These are phyloP conservation scores for Noturus placidus DNA, from an alignment of 2,113 vertebrate species.

Conservation along the genomic window DNA sequence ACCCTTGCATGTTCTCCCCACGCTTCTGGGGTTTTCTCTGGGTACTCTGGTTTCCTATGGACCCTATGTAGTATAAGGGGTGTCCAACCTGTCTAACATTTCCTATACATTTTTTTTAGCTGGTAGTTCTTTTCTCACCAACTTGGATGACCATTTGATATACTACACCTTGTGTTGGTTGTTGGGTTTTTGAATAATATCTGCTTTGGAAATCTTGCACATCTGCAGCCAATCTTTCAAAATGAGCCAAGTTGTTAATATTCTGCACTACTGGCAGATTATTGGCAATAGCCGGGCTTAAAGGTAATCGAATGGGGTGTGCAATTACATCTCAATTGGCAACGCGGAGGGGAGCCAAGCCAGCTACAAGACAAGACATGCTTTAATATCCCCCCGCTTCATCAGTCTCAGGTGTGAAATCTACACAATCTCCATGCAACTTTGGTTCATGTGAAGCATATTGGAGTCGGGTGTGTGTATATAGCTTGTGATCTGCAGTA, in stretches of 20 bases:
- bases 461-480: no score
- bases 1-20: background rate
- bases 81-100: background rate
- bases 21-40: no score
- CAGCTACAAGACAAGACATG: constrained; percentile 42
- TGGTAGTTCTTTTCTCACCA: background rate
- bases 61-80: no score
- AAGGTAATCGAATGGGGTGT: constrained; percentile 39
- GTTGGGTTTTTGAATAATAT: background rate
- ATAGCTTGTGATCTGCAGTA: background rate
- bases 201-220: background rate
- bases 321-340: constrained; percentile 51
- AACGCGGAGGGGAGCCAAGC: constrained; percentile 24
- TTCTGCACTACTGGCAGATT: constrained; percentile 33
- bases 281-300: constrained; percentile 43
- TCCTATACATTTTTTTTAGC: background rate
- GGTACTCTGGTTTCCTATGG: no score
- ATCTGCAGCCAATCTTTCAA: constrained; percentile 14
- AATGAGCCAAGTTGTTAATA: constrained; percentile 34
- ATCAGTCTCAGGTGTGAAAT: constrained; percentile 29
- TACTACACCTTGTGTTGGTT: background rate
- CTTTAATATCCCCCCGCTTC: constrained; percentile 40
- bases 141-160: background rate
- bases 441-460: background rate
- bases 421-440: constrained; percentile 35